These are phyloP conservation scores for Tenthredo distinguenda DNA, from an alignment of 2,888 invertebrate genomes.

Conservation along the genomic window DNA sequence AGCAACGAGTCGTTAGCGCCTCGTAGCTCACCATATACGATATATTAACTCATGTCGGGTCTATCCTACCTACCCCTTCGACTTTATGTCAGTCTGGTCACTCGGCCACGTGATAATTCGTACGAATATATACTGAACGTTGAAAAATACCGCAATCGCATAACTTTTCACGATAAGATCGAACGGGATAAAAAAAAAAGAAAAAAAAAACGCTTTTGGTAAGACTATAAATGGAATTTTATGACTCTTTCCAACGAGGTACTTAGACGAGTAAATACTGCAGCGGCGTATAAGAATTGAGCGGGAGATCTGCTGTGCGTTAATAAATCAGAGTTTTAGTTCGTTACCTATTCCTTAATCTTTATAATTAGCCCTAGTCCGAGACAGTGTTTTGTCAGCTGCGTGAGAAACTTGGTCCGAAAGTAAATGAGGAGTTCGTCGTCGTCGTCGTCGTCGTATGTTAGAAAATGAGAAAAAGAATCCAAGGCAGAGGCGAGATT, in stretches of 20 bases:
- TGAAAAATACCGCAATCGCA: too few relatives aligned
- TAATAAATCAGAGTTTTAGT: conserved; percentile 16
- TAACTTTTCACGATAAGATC: background rate
- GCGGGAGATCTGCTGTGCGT: background rate
- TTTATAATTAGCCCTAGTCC: conserved; percentile 9
- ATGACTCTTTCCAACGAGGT: background rate
- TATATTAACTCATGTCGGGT: background rate
- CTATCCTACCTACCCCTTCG: background rate
- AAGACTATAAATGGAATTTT: too few relatives aligned
- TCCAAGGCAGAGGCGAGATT: background rate
- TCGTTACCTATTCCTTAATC: background rate
- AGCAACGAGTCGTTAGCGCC: conserved; percentile 14
- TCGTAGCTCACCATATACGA: background rate
- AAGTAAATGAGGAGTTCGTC: conserved; percentile 3
- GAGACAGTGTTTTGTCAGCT: conserved; percentile 47
- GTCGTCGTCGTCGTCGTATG: background rate
- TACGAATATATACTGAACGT: too few relatives aligned
- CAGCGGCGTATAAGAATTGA: background rate
- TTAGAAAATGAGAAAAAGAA: conserved; percentile 7
- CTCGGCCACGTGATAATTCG: background rate
- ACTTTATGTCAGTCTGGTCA: background rate
- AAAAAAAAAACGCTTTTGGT: too few relatives aligned
- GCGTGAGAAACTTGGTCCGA: conserved; percentile 13
- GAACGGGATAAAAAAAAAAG: background rate
- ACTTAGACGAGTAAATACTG: background rate